A percentile compares a stretch with the other conserved stretches of the same genome.
Evolutionary conservation across 2,888 invertebrate species (phyloP).

Genomic region (Idaea dimidiata): DNA sequence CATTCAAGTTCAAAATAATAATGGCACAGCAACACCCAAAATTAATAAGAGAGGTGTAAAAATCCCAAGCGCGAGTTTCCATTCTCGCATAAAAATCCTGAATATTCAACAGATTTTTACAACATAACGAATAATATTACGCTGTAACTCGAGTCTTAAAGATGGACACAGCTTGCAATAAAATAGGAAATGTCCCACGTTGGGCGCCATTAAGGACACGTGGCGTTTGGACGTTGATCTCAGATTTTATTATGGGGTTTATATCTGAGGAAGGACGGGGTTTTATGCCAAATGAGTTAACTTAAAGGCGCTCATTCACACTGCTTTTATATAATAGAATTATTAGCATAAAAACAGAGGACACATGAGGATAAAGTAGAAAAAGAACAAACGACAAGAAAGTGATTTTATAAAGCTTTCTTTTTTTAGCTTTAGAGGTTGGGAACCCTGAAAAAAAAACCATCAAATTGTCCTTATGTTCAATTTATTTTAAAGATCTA

Average conservation of each 20-base stretch:
- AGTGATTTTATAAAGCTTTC: too few relatives aligned
- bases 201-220: constrained; percentile 26
- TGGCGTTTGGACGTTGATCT: constrained; percentile 17
- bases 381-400: too few relatives aligned
- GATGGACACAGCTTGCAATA: constrained; percentile 16
- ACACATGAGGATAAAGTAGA: background rate
- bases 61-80: background rate
- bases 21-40: background rate
- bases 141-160: constrained; percentile 11
- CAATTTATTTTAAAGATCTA: too few relatives aligned
- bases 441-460: too few relatives aligned
- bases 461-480: too few relatives aligned
- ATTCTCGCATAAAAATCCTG: background rate
- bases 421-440: too few relatives aligned
- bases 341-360: background rate
- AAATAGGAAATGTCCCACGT: constrained; percentile 19
- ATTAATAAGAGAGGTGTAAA: background rate
- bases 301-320: background rate
- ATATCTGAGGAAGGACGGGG: background rate
- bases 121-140: background rate
- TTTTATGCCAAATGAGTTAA: background rate
- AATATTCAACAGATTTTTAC: background rate
- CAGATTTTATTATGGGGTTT: constrained; percentile 4
- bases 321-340: background rate
- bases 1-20: background rate